Evolutionary conservation across 2,113 vertebrate species (phyloP), one percentile per base, ranked within the genome.

Genomic region (Brachyhypopomus gauderio): DNA sequence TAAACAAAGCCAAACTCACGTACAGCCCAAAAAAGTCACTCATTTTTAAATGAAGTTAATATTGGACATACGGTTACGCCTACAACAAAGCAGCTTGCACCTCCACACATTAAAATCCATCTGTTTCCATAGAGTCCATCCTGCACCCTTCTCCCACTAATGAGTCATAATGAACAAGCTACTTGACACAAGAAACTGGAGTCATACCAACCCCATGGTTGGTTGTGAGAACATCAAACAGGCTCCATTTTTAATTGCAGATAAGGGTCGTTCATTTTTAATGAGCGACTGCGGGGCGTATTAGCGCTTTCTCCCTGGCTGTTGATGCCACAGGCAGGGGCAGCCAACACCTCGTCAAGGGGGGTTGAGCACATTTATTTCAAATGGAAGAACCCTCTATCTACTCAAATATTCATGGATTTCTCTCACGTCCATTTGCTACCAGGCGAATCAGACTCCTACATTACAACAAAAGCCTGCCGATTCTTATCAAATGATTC

Each of bases 261-360:
- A 90, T 91, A 70, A 81, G 76, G 72, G 64, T 79, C 87, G 89
- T 91, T 85, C 77, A 91, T 92, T 88, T 92, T 92, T 92, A 80
- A 92, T 91, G 86, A 85, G 85, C 72, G 76, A 81, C 17, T 0
- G 27, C 73, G 82, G 78, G 73, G 77, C 84, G 91, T 81, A 88
- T 85, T 78, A 92, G 89, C 75, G 52, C 16, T 77, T 14, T 22
- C 79, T 86, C 89, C 90, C 56, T 88, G 78, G 84, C 84, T 87
- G 85, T 86, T 73, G 9, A 27, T 82, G 83, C 81, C 48, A 84
- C 82, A 87, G 77, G 86, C 80, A 75, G 3, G 22, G 80, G 67
- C 64, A 85, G 25, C 75, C 8, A 80, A 0, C 5, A 8, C 0
- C 19, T 30, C 84, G 75, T 66, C 63, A 67, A 75, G 73, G 83